Percentiles rank a stretch among this genome's conserved stretches.
These are phyloP conservation scores for Corythaeola cristata DNA, from an alignment of 2,113 vertebrate species.

Conservation along the genomic window DNA sequence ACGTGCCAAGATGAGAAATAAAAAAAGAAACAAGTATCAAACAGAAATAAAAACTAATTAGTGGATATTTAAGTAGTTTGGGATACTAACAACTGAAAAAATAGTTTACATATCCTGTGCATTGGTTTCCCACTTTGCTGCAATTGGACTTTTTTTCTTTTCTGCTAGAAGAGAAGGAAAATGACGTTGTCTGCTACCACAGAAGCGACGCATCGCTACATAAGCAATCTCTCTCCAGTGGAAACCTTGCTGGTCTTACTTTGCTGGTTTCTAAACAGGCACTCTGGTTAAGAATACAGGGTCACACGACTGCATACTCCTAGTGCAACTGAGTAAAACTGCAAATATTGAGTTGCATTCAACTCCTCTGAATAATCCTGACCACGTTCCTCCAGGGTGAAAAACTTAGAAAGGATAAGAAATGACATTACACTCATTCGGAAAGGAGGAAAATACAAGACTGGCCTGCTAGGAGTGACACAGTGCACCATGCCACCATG, in stretches of 20 bases:
- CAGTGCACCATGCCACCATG: background rate
- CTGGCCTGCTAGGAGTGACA: background rate
- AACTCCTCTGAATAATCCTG: background rate
- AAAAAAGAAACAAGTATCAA: background rate
- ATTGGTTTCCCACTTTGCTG: background rate
- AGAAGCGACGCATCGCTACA: background rate
- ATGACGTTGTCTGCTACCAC: background rate
- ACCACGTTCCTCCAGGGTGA: constrained; percentile 3
- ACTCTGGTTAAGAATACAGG: background rate
- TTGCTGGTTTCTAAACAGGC: background rate
- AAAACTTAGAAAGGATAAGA: constrained; percentile 28
- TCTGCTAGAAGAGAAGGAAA: constrained; percentile 13
- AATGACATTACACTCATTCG: background rate
- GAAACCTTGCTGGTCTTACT: background rate
- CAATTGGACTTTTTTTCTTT: background rate
- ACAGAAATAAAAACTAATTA: constrained; percentile 6
- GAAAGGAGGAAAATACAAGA: background rate
- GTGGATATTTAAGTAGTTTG: constrained; percentile 16
- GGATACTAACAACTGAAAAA: constrained; percentile 1
- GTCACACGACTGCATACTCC: background rate
- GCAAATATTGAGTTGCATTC: background rate
- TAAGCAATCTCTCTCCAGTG: background rate
- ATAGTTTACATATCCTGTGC: background rate
- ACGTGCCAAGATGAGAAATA: background rate
- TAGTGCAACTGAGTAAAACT: background rate